Percentiles rank a stretch among this genome's conserved stretches.
Evolutionary conservation across 2,888 invertebrate species (phyloP).

Genomic region (Drosophila limbata): DNA sequence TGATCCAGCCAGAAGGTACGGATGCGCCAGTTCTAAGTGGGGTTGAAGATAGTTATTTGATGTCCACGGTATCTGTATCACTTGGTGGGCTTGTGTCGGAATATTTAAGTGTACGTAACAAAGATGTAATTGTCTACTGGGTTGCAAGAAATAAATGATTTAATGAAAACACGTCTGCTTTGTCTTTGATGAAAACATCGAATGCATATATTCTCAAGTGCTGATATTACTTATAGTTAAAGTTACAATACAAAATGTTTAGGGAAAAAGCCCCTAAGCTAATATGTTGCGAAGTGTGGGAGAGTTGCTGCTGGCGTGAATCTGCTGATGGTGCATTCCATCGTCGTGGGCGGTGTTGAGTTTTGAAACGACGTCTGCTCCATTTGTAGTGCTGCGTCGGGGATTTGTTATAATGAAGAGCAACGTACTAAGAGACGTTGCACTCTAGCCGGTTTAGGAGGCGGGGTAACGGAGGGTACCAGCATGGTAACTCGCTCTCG

Average conservation of each 20-base stretch:
- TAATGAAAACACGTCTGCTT: neutral
- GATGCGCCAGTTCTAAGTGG: neutral
- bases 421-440: neutral
- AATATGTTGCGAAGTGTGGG: neutral
- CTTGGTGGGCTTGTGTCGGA: too few species aligned
- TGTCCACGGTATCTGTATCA: too few species aligned
- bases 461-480: neutral
- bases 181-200: neutral
- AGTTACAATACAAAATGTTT: neutral
- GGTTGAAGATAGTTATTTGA: too few species aligned
- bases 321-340: neutral
- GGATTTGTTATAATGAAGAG: neutral
- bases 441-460: neutral
- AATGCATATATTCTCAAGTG: neutral
- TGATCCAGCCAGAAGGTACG: neutral
- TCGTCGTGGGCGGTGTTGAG: neutral
- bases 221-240: neutral
- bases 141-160: neutral
- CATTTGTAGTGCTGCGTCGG: neutral
- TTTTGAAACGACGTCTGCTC: neutral
- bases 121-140: too few species aligned
- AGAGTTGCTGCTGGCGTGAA: neutral
- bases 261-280: neutral
- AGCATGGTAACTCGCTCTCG: neutral
- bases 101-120: too few species aligned